These are phyloP conservation scores for Peromyscus attwateri DNA, from an alignment of 2,797 vertebrate species.

Conservation along the genomic window DNA sequence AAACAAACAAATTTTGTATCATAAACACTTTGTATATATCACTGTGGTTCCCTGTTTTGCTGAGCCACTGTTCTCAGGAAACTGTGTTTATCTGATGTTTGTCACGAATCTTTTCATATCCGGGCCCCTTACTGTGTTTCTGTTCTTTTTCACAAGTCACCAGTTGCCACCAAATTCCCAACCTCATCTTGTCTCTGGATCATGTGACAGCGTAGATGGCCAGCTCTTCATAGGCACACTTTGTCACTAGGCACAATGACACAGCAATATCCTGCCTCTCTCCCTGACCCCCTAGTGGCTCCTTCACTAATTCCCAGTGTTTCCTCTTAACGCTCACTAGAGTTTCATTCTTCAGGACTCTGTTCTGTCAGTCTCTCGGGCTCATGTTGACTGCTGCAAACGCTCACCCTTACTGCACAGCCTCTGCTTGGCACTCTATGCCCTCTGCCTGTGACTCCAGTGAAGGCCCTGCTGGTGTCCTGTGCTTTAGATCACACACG, in stretches of 20 bases:
- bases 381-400: neutral
- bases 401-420: neutral
- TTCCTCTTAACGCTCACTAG: neutral
- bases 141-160: neutral
- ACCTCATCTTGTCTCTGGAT: neutral
- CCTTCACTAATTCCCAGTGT: neutral
- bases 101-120: conserved; percentile 28
- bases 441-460: neutral
- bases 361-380: neutral
- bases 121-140: neutral
- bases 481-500: neutral
- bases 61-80: neutral
- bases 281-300: neutral
- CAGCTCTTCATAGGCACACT: neutral
- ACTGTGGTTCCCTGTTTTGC: neutral
- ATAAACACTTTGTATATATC: neutral
- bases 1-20: neutral
- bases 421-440: neutral
- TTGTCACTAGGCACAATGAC: neutral
- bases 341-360: neutral
- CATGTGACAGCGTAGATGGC: neutral
- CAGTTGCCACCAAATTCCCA: conserved; percentile 3
- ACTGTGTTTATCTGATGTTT: neutral
- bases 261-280: neutral
- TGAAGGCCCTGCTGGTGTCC: neutral